A percentile compares a stretch with the other conserved stretches of the same genome.
Evolutionary conservation across 1,140 invertebrate genomes (phyloP).

Genomic region (Cydia amplana): DNA sequence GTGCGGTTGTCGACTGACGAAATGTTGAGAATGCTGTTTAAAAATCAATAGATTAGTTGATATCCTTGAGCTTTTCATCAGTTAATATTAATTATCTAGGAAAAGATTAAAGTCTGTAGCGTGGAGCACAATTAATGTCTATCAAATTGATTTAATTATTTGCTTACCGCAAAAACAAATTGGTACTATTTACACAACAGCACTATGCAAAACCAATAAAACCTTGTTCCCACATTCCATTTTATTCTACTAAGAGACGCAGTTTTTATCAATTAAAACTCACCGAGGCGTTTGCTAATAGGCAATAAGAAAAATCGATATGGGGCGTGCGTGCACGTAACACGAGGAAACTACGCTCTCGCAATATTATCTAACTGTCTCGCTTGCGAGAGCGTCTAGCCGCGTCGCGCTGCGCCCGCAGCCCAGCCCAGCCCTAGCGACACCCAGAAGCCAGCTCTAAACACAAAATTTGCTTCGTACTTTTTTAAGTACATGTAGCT

Average conservation of each 20-base stretch:
- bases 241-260: neutral
- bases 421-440: no score
- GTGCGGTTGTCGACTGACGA: slow-evolving; percentile 60
- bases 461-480: no score
- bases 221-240: slow-evolving; percentile 21
- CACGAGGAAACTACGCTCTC: slow-evolving; percentile 61
- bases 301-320: slow-evolving; percentile 47
- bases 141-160: no score
- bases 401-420: neutral
- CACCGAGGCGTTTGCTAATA: slow-evolving; percentile 43
- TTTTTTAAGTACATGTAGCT: no score
- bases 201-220: neutral
- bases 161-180: neutral
- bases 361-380: slow-evolving; percentile 64
- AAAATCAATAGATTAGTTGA: slow-evolving; percentile 70
- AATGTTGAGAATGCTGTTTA: slow-evolving; percentile 68
- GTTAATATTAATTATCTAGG: slow-evolving; percentile 52
- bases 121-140: no score
- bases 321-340: slow-evolving; percentile 57
- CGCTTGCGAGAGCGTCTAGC: slow-evolving; percentile 39
- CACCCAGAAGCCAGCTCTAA: no score
- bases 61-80: slow-evolving; percentile 61
- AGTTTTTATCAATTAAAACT: slow-evolving; percentile 38
- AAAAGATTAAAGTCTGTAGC: slow-evolving; percentile 39
- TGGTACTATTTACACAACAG: neutral